phyloP scores from a whole-genome alignment of 1,140 invertebrate genomes.

The Monomorium pharaonis region DNA sequence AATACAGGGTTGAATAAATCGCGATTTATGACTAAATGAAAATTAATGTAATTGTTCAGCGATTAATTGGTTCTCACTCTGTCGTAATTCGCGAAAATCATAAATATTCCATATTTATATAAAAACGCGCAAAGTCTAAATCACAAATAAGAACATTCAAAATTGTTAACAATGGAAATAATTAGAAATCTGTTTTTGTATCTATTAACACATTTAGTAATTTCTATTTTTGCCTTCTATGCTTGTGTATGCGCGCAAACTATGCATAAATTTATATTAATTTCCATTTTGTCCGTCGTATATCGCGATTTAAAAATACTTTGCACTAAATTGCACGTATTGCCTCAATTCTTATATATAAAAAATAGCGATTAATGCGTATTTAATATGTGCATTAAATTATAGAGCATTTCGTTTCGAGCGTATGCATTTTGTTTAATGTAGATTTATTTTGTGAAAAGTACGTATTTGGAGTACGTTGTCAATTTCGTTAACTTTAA shows the following conservation, averaged over 20 bases:
- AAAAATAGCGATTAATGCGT: background rate
- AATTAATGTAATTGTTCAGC: background rate
- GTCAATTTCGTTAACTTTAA: background rate
- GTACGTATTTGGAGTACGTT: background rate
- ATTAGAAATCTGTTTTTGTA: background rate
- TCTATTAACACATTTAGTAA: background rate
- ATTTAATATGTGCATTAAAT: background rate
- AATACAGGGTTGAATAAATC: background rate
- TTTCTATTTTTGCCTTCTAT: background rate
- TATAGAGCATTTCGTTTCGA: background rate
- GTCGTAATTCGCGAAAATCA: background rate
- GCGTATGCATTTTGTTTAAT: background rate
- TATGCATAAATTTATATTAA: background rate
- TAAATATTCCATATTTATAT: background rate
- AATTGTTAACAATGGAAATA: background rate
- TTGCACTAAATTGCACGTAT: background rate
- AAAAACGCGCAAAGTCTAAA: background rate
- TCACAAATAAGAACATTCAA: background rate
- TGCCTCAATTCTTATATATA: background rate
- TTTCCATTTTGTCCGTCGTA: background rate
- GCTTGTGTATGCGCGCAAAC: background rate
- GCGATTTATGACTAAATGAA: background rate
- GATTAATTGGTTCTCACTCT: background rate
- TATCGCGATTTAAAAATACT: background rate
- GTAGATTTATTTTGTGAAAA: background rate